Evolutionary conservation across 2,797 vertebrate genomes (phyloP).

Genomic region (Rhinella marina): DNA sequence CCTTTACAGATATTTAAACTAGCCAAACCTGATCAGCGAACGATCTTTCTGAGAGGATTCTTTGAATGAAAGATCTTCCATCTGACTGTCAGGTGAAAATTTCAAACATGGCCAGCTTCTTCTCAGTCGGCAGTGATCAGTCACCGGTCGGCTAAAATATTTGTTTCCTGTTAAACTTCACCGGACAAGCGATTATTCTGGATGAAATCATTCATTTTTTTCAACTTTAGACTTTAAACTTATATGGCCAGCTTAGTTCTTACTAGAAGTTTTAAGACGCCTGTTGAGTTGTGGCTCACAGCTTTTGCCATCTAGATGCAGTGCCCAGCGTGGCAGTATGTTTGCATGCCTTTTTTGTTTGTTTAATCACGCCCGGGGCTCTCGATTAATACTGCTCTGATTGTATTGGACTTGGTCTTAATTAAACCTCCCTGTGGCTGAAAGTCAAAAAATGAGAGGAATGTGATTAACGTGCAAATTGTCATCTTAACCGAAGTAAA

Average conservation of each 20-base stretch:
- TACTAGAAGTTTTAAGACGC: not conserved
- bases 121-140: no score
- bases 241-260: not conserved
- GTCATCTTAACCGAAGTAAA: not conserved
- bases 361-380: constrained; percentile 28
- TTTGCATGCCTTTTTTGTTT: constrained; percentile 21
- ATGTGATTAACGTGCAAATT: constrained; percentile 55
- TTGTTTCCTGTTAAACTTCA: no score
- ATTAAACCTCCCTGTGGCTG: constrained; percentile 40
- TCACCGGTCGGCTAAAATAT: no score
- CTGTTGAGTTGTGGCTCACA: not conserved
- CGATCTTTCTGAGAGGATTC: no score
- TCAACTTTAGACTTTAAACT: no score
- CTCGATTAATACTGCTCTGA: constrained; percentile 54
- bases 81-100: no score
- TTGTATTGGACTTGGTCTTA: constrained; percentile 55
- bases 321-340: not conserved
- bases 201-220: no score
- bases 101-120: no score
- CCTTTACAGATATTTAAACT: no score
- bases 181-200: no score
- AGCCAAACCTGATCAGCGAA: no score
- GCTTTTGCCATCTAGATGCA: not conserved
- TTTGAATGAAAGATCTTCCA: no score
- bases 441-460: constrained; percentile 32